These are phyloP conservation scores for Sciurus niger DNA, from an alignment of 2,113 vertebrate species.

Conservation along the genomic window DNA sequence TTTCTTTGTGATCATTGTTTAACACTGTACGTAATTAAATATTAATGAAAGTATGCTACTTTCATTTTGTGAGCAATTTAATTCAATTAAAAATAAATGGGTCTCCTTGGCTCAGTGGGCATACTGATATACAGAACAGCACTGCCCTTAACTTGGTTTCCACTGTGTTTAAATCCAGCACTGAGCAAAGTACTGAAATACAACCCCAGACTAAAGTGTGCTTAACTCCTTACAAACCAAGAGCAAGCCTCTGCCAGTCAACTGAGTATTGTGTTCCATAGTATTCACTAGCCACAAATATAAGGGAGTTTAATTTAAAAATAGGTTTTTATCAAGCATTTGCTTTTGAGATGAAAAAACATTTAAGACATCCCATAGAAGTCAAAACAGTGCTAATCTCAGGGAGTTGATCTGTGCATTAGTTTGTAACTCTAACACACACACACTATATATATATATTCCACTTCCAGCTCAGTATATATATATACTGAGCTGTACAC, in stretches of 20 bases:
- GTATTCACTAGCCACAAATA: accelerated
- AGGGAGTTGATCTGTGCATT: too few relatives aligned
- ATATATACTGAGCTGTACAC: neutral
- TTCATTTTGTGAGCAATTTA: conserved; percentile 94
- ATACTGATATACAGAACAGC: conserved; percentile 85
- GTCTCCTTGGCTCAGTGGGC: conserved; percentile 90
- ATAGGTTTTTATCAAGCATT: neutral
- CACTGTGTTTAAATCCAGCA: conserved; percentile 84
- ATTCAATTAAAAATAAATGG: conserved; percentile 95
- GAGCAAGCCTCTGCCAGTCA: neutral
- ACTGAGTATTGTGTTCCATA: accelerated
- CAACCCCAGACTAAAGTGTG: conserved; percentile 77
- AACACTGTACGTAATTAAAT: conserved; percentile 92
- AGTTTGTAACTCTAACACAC: neutral
- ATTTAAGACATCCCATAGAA: neutral
- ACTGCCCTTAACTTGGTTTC: conserved; percentile 87
- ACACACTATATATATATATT: neutral
- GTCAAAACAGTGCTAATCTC: neutral
- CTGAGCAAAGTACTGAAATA: conserved; percentile 80
- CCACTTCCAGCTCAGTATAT: too few relatives aligned
- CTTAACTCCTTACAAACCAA: conserved; percentile 77
- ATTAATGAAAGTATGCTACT: conserved; percentile 93
- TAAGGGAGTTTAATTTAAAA: neutral
- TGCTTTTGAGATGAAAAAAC: neutral
- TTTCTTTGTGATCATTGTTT: conserved; percentile 91